Conservation (phyloP, 2,797 vertebrate species). For the Sebastes vulpes region DNA sequence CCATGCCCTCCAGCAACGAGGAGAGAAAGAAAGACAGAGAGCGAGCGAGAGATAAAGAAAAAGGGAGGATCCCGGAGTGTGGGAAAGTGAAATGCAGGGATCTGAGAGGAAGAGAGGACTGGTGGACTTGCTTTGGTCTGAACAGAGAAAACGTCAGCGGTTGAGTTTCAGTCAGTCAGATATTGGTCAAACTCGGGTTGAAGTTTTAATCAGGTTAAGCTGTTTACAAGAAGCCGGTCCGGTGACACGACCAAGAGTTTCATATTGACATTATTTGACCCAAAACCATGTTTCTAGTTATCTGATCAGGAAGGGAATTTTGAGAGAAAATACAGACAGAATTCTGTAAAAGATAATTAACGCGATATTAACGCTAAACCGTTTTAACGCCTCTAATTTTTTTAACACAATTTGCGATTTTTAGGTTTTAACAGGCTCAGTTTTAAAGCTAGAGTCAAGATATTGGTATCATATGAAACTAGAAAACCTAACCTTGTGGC, state of each 20-base stretch:
- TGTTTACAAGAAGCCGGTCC: conserved; percentile 55
- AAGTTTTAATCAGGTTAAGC: conserved; percentile 52
- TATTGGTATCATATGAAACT: too few relatives aligned
- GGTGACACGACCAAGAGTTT: not conserved
- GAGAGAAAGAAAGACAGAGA: conserved; percentile 48
- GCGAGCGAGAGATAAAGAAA: conserved; percentile 38
- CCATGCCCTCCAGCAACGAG: conserved; percentile 69
- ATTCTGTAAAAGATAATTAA: too few relatives aligned
- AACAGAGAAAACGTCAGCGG: conserved; percentile 14
- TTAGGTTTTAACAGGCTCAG: too few relatives aligned
- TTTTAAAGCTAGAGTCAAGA: too few relatives aligned
- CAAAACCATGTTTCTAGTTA: not conserved
- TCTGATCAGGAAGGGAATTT: not conserved
- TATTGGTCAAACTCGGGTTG: conserved; percentile 41
- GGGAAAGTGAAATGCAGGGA: conserved; percentile 66
- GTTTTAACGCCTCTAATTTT: too few relatives aligned
- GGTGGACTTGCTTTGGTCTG: conserved; percentile 22
- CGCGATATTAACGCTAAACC: too few relatives aligned
- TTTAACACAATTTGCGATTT: not conserved
- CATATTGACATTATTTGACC: not conserved
- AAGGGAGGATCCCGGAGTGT: conserved; percentile 68
- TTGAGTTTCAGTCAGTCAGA: conserved; percentile 10
- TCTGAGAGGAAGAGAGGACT: conserved; percentile 14
- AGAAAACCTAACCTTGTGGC: too few relatives aligned
- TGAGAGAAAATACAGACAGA: not conserved